Evolutionary conservation across 1,140 invertebrate species (phyloP).

Genomic region (Zaprionus camerounensis): DNA sequence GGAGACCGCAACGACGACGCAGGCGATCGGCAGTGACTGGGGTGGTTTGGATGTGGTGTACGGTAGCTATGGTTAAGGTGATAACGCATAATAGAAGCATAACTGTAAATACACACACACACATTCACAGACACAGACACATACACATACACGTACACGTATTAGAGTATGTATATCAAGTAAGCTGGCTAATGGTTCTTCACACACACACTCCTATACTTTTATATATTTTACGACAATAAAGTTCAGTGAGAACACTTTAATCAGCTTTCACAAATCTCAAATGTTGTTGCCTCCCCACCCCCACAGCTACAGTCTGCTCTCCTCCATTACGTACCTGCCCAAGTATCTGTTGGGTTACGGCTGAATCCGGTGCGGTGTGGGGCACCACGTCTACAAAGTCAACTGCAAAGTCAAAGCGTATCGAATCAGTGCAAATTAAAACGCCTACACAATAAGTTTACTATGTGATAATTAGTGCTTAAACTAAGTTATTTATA

Average conservation of each 20-base stretch:
- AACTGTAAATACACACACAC: constrained; percentile 50
- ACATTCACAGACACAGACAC: neutral
- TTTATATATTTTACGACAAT: neutral
- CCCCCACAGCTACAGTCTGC: constrained; percentile 67
- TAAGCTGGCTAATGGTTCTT: constrained; percentile 34
- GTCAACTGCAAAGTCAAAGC: constrained; percentile 59
- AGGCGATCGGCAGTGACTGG: constrained; percentile 12
- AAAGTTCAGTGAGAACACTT: constrained; percentile 28
- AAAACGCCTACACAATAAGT: constrained; percentile 60
- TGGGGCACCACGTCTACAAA: constrained; percentile 10
- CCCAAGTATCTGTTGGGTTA: constrained; percentile 80
- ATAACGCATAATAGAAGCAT: constrained; percentile 1
- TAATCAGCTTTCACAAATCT: neutral
- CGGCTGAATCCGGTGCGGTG: constrained; percentile 45
- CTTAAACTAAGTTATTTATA: constrained; percentile 49
- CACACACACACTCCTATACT: neutral
- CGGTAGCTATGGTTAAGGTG: constrained; percentile 58
- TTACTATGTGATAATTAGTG: constrained; percentile 81
- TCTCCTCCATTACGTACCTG: constrained; percentile 82
- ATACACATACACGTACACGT: neutral
- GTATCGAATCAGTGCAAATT: constrained; percentile 57
- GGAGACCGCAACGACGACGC: constrained; percentile 7
- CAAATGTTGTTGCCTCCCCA: constrained; percentile 13
- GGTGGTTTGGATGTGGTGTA: constrained; percentile 51
- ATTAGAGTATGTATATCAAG: neutral